A percentile compares a stretch with the other conserved stretches of the same genome.
These are phyloP conservation scores for Zaprionus taronus DNA, from an alignment of 1,140 invertebrate genomes.

Conservation along the genomic window DNA sequence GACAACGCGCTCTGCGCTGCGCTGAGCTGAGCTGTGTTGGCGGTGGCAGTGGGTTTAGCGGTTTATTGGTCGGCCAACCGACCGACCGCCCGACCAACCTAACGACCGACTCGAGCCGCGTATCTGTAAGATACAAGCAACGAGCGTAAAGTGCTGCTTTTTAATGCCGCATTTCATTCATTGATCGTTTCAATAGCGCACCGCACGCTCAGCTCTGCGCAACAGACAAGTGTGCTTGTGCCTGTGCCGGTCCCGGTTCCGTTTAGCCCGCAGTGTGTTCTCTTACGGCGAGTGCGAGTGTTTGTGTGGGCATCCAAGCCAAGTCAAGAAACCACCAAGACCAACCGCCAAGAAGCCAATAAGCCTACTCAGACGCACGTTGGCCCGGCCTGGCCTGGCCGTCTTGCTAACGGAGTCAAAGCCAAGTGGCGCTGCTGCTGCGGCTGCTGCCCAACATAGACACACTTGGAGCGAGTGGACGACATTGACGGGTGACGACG, in stretches of 20 bases:
- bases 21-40: constrained; percentile 55
- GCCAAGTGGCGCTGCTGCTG: constrained; percentile 54
- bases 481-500: constrained; percentile 56
- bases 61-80: constrained; percentile 69
- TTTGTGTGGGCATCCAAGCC: constrained; percentile 57
- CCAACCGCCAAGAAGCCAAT: constrained; percentile 34
- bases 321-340: constrained; percentile 14
- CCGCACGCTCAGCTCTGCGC: constrained; percentile 66
- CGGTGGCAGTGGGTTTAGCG: constrained; percentile 76
- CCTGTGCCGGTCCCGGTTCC: constrained; percentile 26
- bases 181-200: constrained; percentile 79
- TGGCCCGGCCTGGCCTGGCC: constrained; percentile 4
- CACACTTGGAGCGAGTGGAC: constrained; percentile 37
- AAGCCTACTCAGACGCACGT: constrained; percentile 41
- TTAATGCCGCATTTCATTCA: constrained; percentile 82
- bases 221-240: constrained; percentile 49
- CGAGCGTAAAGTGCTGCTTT: constrained; percentile 55
- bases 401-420: constrained; percentile 73
- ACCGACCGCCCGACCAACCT: not conserved
- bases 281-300: not conserved
- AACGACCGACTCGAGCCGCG: constrained; percentile 40
- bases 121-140: constrained; percentile 65
- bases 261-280: not conserved
- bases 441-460: constrained; percentile 52
- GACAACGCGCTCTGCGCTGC: constrained; percentile 52